Conservation (phyloP, 2,113 vertebrate genomes). For the Ochotona princeps region DNA sequence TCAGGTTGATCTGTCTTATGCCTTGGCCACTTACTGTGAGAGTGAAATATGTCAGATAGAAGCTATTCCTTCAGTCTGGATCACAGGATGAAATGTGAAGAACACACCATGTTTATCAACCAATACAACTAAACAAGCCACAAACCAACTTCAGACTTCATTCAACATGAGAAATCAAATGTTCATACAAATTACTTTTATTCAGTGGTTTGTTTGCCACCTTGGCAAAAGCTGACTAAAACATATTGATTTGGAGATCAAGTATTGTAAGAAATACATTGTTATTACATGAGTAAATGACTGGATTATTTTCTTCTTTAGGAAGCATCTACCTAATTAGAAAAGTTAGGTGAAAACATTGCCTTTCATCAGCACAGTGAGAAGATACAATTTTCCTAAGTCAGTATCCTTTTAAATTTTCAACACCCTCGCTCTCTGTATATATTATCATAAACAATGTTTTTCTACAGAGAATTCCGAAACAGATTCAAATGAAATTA, state of each 20-base stretch:
- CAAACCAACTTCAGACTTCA: background rate
- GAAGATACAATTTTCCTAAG: constrained; percentile 11
- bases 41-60: background rate
- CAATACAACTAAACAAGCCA: background rate
- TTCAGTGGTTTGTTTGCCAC: background rate
- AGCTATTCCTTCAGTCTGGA: background rate
- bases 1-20: background rate
- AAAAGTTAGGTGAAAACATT: background rate
- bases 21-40: background rate
- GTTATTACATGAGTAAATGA: background rate
- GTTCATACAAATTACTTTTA: background rate
- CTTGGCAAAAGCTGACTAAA: background rate
- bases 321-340: background rate
- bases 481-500: constrained; percentile 11
- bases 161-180: background rate
- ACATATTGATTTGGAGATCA: background rate
- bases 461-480: background rate
- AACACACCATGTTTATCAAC: background rate
- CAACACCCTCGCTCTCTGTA: background rate
- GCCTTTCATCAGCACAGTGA: background rate
- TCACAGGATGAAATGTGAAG: background rate
- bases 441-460: background rate
- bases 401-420: constrained; percentile 8
- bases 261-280: background rate
- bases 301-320: background rate